Evolutionary conservation across 2,797 vertebrate genomes (phyloP).

Genomic region (Chloroceryle amazona): DNA sequence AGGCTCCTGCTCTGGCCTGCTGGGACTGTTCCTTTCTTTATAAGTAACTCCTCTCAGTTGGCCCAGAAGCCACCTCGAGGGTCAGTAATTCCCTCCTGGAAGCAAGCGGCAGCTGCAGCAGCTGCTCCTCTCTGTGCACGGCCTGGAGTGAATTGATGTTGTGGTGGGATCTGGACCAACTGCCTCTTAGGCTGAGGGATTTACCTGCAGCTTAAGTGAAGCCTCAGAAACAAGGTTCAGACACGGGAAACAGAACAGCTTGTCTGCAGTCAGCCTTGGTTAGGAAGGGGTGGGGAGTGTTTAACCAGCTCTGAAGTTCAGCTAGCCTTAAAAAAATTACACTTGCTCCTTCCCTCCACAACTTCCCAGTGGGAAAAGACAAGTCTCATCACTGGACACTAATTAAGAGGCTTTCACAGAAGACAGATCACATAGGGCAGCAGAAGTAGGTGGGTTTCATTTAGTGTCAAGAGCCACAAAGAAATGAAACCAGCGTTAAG

Average conservation of each 20-base stretch:
- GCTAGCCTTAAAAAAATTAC: neutral
- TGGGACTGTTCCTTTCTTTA: neutral
- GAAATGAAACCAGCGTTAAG: rapidly evolving
- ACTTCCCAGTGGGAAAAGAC: neutral
- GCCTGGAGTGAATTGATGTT: neutral
- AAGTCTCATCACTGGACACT: neutral
- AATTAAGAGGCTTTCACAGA: neutral
- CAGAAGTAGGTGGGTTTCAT: neutral
- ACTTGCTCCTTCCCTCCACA: neutral
- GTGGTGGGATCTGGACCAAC: neutral
- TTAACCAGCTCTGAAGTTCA: neutral
- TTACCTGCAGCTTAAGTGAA: conserved; percentile 4
- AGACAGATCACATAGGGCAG: neutral
- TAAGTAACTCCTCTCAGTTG: neutral
- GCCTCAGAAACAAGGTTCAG: neutral
- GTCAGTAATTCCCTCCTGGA: neutral
- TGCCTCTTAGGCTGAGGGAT: neutral
- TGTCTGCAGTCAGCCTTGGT: neutral
- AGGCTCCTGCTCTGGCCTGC: neutral
- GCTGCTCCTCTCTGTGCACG: neutral
- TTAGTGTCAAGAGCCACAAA: neutral
- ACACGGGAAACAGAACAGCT: neutral
- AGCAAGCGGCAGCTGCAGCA: neutral
- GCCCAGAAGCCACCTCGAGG: neutral
- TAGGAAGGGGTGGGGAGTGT: neutral